Percentiles rank a stretch among this genome's conserved stretches.
Conservation (phyloP, 2,888 invertebrate genomes). For the Plemyria rubiginata region DNA sequence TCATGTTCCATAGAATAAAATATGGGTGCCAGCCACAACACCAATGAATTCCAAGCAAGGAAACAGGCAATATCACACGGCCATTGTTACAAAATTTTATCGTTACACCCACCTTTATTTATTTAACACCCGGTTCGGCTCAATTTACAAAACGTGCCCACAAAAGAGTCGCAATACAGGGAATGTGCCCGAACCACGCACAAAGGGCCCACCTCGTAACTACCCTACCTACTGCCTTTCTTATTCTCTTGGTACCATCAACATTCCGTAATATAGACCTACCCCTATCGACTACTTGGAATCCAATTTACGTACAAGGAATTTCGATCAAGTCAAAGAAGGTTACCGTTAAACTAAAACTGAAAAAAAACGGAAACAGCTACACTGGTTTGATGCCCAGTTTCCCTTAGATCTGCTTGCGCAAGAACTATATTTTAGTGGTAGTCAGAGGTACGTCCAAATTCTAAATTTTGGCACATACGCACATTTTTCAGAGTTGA, state of each 20-base stretch:
- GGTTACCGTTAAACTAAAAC: background rate
- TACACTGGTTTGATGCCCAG: no score
- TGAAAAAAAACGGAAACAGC: no score
- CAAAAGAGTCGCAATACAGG: constrained; percentile 38
- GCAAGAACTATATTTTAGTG: no score
- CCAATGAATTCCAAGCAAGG: constrained; percentile 1
- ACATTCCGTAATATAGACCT: constrained; percentile 70
- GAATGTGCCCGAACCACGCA: constrained; percentile 27
- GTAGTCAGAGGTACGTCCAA: no score
- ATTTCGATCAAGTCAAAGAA: constrained; percentile 38
- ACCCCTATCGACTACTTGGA: constrained; percentile 74
- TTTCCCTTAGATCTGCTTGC: no score
- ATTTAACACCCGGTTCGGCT: constrained; percentile 37
- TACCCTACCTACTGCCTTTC: constrained; percentile 48
- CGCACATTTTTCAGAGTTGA: no score
- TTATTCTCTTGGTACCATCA: constrained; percentile 60
- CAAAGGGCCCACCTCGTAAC: constrained; percentile 45
- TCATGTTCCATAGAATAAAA: background rate
- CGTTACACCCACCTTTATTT: constrained; percentile 34
- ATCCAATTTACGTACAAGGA: constrained; percentile 78
- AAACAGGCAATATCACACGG: constrained; percentile 15
- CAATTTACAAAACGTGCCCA: constrained; percentile 42
- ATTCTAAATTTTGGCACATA: no score
- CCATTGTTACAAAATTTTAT: constrained; percentile 30
- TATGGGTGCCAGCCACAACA: background rate